A percentile compares a stretch with the other conserved stretches of the same genome.
Conservation (phyloP, 2,888 invertebrate genomes). For the Psylliodes chrysocephalus region DNA sequence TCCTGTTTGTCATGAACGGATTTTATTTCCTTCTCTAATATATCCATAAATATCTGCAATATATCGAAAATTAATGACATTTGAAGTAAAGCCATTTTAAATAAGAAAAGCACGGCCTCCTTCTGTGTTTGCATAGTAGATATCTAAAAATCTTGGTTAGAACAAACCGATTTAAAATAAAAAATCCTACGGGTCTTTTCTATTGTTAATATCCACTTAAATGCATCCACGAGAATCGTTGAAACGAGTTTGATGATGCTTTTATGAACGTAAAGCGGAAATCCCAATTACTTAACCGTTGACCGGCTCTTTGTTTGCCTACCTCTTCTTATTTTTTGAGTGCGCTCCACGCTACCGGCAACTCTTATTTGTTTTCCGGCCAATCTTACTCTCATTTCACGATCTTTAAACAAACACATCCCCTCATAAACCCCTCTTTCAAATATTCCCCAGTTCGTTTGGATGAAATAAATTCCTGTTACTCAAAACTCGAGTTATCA, state of each 20-base stretch:
- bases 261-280: conserved; percentile 35
- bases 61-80: no score
- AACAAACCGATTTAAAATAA: background rate
- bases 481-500: no score
- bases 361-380: conserved; percentile 54
- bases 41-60: no score
- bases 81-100: no score
- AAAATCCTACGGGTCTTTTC: background rate
- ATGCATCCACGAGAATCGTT: background rate
- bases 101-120: no score
- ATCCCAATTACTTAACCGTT: conserved; percentile 63
- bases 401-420: conserved; percentile 57
- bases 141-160: no score
- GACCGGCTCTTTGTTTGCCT: conserved; percentile 60
- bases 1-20: no score
- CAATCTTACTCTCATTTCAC: conserved; percentile 55
- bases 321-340: conserved; percentile 57
- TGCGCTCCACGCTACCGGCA: conserved; percentile 43
- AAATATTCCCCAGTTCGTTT: background rate
- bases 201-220: background rate
- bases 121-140: no score
- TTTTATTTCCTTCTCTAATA: no score
- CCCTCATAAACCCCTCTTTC: conserved; percentile 1
- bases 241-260: background rate
- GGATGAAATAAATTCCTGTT: background rate